phyloP scores from a whole-genome alignment of 92 coral and sea anemone genomes.

The Scolanthus callimorphus region DNA sequence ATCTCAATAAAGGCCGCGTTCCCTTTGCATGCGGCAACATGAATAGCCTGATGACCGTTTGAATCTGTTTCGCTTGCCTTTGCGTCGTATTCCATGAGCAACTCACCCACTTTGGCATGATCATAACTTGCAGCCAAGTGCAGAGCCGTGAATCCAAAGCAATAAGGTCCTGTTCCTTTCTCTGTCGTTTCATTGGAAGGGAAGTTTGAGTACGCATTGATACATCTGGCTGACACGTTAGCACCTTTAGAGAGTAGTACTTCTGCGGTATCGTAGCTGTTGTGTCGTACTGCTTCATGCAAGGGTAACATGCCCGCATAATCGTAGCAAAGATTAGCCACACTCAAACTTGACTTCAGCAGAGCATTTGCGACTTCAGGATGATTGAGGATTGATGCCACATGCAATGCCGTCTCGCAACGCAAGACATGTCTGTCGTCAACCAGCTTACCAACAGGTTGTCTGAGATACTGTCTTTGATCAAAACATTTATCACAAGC shows the following conservation, averaged over 20 bases:
- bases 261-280: conserved; percentile 16
- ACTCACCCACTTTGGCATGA: conserved; percentile 3
- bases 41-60: conserved; percentile 48
- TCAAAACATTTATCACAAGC: conserved; percentile 35
- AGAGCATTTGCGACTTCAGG: conserved; percentile 24
- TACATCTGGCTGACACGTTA: background rate
- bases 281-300: conserved; percentile 51
- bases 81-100: conserved; percentile 43
- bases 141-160: conserved; percentile 26
- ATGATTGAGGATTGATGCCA: conserved; percentile 45
- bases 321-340: conserved; percentile 40
- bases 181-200: background rate
- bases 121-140: conserved; percentile 47
- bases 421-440: conserved; percentile 28
- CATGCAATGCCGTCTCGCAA: conserved; percentile 85
- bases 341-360: conserved; percentile 5
- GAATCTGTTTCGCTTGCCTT: conserved; percentile 23
- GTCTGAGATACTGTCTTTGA: background rate
- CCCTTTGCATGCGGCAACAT: conserved; percentile 61
- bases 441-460: background rate
- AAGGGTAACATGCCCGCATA: conserved; percentile 60
- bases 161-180: background rate
- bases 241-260: conserved; percentile 17
- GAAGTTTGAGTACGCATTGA: background rate
- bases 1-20: conserved; percentile 16